Evolutionary conservation across 2,797 vertebrate genomes (phyloP).

Genomic region (Podarcis siculus): DNA sequence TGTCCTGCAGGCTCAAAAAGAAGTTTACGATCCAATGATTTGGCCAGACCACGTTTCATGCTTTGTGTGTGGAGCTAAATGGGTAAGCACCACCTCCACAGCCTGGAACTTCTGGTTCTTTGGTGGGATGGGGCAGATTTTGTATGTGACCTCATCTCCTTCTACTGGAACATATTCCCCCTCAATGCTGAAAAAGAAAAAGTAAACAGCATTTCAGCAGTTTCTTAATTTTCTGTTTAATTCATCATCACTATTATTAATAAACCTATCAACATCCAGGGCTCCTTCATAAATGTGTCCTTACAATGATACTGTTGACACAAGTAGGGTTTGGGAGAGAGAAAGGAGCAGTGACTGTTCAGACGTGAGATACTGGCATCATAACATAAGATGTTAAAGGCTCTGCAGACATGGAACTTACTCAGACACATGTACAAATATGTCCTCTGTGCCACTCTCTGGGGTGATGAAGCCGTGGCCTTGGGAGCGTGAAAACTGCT

Average conservation of each 20-base stretch:
- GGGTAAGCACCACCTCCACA: conserved; percentile 95
- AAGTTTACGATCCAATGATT: conserved; percentile 91
- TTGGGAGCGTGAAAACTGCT: conserved; percentile 96
- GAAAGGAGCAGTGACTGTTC: background rate
- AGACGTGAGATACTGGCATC: background rate
- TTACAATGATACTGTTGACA: background rate
- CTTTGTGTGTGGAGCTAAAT: conserved; percentile 92
- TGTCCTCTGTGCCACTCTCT: conserved; percentile 90
- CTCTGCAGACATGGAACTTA: conserved; percentile 75
- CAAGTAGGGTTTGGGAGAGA: background rate
- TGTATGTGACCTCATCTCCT: conserved; percentile 96
- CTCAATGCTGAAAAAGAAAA: conserved; percentile 86
- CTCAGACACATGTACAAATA: conserved; percentile 99
- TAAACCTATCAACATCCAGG: background rate
- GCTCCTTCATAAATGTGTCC: background rate
- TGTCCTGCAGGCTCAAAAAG: conserved; percentile 16
- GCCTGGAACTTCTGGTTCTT: conserved; percentile 99
- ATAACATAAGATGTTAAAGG: background rate
- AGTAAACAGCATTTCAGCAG: conserved; percentile 4
- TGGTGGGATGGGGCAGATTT: conserved; percentile 92
- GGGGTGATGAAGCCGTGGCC: conserved; percentile 96
- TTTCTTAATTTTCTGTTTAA: background rate
- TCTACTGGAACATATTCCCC: conserved; percentile 97
- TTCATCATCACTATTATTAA: background rate
- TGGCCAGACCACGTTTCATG: conserved; percentile 99